Conservation (phyloP, 2,888 invertebrate genomes). For the Abrostola triplasia region DNA sequence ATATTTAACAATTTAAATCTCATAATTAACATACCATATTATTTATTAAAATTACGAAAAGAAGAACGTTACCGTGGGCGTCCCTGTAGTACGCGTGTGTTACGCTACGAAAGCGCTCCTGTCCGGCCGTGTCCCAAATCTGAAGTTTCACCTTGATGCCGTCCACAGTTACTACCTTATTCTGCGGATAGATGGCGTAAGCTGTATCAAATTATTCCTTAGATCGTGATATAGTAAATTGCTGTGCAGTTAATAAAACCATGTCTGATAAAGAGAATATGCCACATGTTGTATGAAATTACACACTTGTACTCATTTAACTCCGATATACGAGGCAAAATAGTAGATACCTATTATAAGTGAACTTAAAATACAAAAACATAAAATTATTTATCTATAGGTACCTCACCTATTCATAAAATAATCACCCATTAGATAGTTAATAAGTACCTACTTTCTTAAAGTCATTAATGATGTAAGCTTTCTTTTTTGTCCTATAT, state of each 20-base stretch:
- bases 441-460: too few species aligned
- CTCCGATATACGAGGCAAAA: too few species aligned
- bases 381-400: too few species aligned
- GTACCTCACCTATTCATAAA: too few species aligned
- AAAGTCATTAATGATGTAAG: slow-evolving; percentile 11
- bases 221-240: too few species aligned
- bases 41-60: background rate
- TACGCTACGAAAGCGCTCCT: slow-evolving; percentile 97
- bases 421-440: too few species aligned
- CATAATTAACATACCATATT: background rate
- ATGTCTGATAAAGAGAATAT: background rate
- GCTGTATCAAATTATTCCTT: slow-evolving; percentile 55
- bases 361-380: too few species aligned
- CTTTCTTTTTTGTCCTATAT: slow-evolving; percentile 7
- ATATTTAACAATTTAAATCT: background rate
- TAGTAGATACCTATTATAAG: background rate
- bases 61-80: slow-evolving; percentile 92
- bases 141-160: slow-evolving; percentile 97
- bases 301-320: too few species aligned
- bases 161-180: slow-evolving; percentile 94
- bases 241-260: background rate
- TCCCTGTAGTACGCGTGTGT: slow-evolving; percentile 98
- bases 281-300: too few species aligned
- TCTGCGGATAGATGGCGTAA: slow-evolving; percentile 89
- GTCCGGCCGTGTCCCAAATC: slow-evolving; percentile 98